Evolutionary conservation across 2,113 vertebrate species (phyloP).

Genomic region (Erinaceus europaeus): DNA sequence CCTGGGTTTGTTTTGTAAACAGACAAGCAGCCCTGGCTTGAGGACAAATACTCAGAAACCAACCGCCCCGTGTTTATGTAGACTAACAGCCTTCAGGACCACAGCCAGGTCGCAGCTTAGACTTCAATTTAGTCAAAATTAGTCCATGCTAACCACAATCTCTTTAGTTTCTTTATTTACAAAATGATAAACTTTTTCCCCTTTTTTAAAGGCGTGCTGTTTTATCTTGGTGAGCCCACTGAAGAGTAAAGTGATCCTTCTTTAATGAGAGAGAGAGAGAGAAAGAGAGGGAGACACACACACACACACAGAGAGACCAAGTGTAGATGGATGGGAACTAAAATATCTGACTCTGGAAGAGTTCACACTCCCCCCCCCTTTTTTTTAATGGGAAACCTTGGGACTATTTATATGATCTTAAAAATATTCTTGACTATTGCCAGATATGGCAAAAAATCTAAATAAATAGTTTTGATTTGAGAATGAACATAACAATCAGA

Average conservation of each 20-base stretch:
- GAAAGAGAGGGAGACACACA: not conserved
- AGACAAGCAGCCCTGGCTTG: conserved; percentile 66
- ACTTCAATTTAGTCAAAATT: conserved; percentile 51
- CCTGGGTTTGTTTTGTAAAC: conserved; percentile 77
- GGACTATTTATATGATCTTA: conserved; percentile 66
- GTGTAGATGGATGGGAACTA: conserved; percentile 59
- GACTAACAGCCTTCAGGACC: conserved; percentile 74
- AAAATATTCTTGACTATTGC: conserved; percentile 45
- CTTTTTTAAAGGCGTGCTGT: conserved; percentile 44
- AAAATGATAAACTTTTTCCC: conserved; percentile 53
- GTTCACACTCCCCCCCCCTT: conserved; percentile 63
- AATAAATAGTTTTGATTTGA: conserved; percentile 25
- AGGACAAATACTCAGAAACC: conserved; percentile 57
- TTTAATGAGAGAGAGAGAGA: not conserved
- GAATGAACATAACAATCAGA: not conserved
- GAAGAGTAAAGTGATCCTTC: not conserved
- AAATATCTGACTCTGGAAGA: conserved; percentile 56
- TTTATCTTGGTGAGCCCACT: conserved; percentile 50
- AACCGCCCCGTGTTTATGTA: conserved; percentile 63
- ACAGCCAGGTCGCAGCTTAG: conserved; percentile 66
- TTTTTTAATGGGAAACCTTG: conserved; percentile 61
- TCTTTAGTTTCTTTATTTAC: conserved; percentile 57
- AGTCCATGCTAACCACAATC: conserved; percentile 32
- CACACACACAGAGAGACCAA: not conserved
- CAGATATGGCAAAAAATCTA: not conserved